Conservation (phyloP, 2,113 vertebrate genomes). For the Tetraodon nigroviridis region DNA sequence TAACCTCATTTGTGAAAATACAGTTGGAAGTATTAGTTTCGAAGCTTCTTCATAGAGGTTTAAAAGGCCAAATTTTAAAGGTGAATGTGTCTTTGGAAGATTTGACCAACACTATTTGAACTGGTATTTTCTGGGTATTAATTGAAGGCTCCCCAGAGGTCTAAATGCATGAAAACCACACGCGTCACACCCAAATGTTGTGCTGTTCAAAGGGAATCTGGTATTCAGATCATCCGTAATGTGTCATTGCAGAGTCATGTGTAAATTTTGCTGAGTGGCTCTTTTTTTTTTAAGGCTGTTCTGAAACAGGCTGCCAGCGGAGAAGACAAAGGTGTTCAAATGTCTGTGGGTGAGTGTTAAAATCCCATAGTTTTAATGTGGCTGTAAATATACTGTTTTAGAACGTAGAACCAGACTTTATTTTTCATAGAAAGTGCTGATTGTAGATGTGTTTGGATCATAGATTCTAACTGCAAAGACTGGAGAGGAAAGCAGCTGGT, state of each 20-base stretch:
- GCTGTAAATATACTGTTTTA: no score
- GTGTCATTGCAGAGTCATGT: conserved; percentile 8
- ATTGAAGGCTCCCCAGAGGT: neutral
- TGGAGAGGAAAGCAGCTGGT: no score
- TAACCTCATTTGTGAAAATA: no score
- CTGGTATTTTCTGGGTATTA: no score
- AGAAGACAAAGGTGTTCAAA: conserved; percentile 42
- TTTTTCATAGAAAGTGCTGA: no score
- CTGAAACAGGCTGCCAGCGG: conserved; percentile 49
- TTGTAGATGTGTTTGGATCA: no score
- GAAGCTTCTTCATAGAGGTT: no score
- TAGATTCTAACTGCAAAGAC: no score
- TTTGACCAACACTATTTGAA: neutral
- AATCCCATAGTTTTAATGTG: neutral
- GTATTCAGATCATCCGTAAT: conserved; percentile 22
- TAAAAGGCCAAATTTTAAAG: neutral
- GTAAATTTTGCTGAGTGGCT: conserved; percentile 24
- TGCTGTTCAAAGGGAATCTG: conserved; percentile 21
- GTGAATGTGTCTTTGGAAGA: conserved; percentile 11
- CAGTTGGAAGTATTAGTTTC: no score
- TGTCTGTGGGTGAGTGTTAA: conserved; percentile 55
- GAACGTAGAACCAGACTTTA: no score
- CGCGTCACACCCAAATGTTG: conserved; percentile 12
- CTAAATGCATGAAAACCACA: neutral
- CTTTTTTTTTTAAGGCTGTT: conserved; percentile 61